Conservation (phyloP, 2,888 invertebrate species). For the Apamea anceps region DNA sequence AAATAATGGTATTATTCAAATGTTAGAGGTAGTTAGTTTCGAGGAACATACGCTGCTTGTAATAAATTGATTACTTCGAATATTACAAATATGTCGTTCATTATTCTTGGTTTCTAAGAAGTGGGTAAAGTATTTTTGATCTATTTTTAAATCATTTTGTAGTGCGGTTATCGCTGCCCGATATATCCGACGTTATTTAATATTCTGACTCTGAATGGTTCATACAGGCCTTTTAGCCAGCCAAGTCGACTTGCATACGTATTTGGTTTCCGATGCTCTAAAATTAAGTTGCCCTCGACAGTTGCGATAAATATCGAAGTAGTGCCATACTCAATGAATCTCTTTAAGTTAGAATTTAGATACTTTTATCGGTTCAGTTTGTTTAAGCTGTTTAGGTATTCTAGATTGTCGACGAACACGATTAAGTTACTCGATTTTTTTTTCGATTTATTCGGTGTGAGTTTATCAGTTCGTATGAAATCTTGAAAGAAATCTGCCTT, state of each 20-base stretch:
- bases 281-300: slow-evolving; percentile 30
- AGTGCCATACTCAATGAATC: background rate
- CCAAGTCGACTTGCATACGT: slow-evolving; percentile 27
- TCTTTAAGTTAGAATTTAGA: background rate
- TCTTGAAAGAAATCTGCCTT: background rate
- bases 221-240: slow-evolving; percentile 37
- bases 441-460: background rate
- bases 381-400: slow-evolving; percentile 6
- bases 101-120: slow-evolving; percentile 20
- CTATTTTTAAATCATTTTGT: slow-evolving; percentile 33
- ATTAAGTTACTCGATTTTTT: background rate
- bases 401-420: background rate
- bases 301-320: slow-evolving; percentile 30
- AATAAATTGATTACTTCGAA: slow-evolving; percentile 36
- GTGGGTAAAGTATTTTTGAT: slow-evolving; percentile 3
- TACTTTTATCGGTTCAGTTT: slow-evolving; percentile 18
- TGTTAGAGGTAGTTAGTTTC: slow-evolving; percentile 31
- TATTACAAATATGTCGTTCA: slow-evolving; percentile 9
- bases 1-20: slow-evolving; percentile 52
- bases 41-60: slow-evolving; percentile 27
- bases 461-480: slow-evolving; percentile 6
- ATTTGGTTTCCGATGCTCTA: slow-evolving; percentile 41
- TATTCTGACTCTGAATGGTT: slow-evolving; percentile 49
- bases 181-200: slow-evolving; percentile 40
- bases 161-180: background rate